Evolutionary conservation across 64 coral and sea anemone genomes (phyloP), one percentile per base, ranked within the genome.

Genomic region (Montipora sp.): DNA sequence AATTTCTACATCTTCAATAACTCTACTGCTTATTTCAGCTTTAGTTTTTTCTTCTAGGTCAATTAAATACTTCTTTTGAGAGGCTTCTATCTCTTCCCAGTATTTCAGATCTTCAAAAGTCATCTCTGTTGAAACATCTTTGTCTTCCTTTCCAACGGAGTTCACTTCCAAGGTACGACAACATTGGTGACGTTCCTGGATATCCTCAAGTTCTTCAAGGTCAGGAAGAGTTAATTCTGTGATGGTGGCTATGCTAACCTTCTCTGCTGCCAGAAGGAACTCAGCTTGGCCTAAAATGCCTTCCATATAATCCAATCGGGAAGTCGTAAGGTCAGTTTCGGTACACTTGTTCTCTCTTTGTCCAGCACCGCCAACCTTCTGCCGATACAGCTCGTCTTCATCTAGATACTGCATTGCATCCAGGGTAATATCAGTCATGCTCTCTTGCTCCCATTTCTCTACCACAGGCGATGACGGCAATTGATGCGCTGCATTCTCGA

Each of bases 351-450:
- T 61, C 21, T 23, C 66, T 73, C 53, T 93, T 50, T 51, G 43
- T n/a, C 13, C 61, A 43, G 27, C 60, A 71, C 61, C 7, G 5
- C 9, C 5, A 16, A 15, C 53, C 55, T 81, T 85, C 11, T 47
- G 82, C 45, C 63, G 47, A 71, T 69, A 22, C 19, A 50, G 47
- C 18, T 71, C 61, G 47, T 85, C 63, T 50, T 88, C 51, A 21
- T 88, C 91, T 15, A 93, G 66, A 61, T 88, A 93, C 19, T 57
- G 43, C 43, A 93, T 69, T 43, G 80, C 83, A 55, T 79, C 76
- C 19, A 88, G 22, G 10, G 91, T 93, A 27, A 93, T 79, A 47
- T 91, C 89, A 73, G 90, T 92, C 73, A 92, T 92, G 46, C 78
- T 81, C 16, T 90, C 89, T 58, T 69, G 23, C 3, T 91, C 89